Conservation (phyloP, 1,140 invertebrate genomes). For the Drosophila setifemur region DNA sequence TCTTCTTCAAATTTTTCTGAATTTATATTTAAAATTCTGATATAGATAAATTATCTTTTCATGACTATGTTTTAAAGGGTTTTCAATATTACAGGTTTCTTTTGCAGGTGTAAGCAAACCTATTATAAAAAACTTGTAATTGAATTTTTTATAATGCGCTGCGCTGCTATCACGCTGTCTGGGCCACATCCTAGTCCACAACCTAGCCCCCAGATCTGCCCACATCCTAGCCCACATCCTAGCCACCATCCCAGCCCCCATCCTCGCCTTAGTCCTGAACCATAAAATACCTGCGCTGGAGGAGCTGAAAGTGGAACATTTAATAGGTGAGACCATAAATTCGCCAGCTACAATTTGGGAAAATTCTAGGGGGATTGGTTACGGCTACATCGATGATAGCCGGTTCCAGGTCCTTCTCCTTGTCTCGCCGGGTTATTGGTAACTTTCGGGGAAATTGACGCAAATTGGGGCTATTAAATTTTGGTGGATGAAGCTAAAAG, state of each 20-base stretch:
- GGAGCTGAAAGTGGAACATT: conserved; percentile 17
- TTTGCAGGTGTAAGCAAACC: conserved; percentile 40
- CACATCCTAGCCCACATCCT: conserved; percentile 5
- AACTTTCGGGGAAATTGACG: conserved; percentile 27
- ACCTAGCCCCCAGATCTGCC: too few species aligned
- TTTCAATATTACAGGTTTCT: too few species aligned
- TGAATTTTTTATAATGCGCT: conserved; percentile 74
- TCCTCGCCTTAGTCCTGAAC: too few species aligned
- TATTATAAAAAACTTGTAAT: conserved; percentile 70
- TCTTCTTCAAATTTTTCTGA: neutral
- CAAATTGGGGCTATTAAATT: conserved; percentile 46
- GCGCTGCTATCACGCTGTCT: conserved; percentile 20
- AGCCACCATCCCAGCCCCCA: neutral
- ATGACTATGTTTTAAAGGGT: neutral
- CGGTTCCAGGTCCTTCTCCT: conserved; percentile 13
- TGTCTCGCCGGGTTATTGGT: conserved; percentile 41
- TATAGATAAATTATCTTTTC: too few species aligned
- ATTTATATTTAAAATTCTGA: neutral
- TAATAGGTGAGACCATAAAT: conserved; percentile 60
- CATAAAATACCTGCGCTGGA: conserved; percentile 51
- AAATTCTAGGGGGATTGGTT: conserved; percentile 55
- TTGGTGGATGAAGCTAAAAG: conserved; percentile 1
- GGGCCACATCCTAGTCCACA: conserved; percentile 1
- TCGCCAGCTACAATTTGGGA: conserved; percentile 60
- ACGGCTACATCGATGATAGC: conserved; percentile 58